Evolutionary conservation across 92 coral and sea anemone genomes (phyloP).

Genomic region (Umimayanthus chanpuru): DNA sequence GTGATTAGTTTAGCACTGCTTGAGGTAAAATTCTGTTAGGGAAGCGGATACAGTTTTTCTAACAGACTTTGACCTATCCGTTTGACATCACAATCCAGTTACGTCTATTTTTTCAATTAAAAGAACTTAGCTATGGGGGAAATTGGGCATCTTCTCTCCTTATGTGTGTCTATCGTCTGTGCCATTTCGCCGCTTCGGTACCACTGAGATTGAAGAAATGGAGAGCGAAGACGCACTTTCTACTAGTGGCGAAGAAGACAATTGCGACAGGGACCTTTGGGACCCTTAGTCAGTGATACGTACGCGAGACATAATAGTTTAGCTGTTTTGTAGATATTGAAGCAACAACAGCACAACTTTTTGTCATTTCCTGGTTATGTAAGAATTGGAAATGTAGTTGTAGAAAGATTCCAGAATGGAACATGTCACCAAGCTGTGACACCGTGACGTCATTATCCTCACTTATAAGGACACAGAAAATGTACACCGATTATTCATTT

Average conservation of each 20-base stretch:
- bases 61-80: no score
- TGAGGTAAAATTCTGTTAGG: no score
- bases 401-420: background rate
- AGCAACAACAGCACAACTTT: background rate
- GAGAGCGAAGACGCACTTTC: background rate
- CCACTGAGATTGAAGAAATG: background rate
- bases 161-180: background rate
- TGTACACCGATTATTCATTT: background rate
- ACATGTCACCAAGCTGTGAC: no score
- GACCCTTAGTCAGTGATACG: no score
- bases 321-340: background rate
- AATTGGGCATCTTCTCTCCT: conserved; percentile 5
- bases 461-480: background rate
- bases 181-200: conserved; percentile 1
- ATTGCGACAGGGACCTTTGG: background rate
- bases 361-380: background rate
- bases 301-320: background rate
- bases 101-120: no score
- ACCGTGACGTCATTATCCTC: no score
- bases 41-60: no score
- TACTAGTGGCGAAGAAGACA: background rate
- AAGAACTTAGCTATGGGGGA: background rate
- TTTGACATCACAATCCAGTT: no score
- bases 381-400: conserved; percentile 3
- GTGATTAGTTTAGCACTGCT: no score